Evolutionary conservation across 2,888 invertebrate species (phyloP).

Genomic region (Acleris cristana): DNA sequence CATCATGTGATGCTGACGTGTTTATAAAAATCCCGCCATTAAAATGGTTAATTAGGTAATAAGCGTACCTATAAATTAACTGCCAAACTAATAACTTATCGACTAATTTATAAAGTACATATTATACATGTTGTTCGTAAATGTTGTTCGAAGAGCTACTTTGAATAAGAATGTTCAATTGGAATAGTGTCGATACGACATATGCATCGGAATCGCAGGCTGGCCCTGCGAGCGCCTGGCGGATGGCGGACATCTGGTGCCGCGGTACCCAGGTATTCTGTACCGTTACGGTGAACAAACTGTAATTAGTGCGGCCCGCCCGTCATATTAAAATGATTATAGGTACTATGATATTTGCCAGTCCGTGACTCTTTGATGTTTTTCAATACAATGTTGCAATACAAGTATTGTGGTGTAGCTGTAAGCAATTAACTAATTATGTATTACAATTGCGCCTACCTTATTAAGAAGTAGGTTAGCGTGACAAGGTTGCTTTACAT

Average conservation of each 20-base stretch:
- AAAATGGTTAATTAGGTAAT: too few species aligned
- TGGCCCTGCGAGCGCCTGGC: constrained; percentile 44
- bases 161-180: neutral
- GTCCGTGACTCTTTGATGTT: constrained; percentile 10
- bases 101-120: too few species aligned
- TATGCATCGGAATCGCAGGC: constrained; percentile 40
- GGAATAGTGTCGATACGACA: constrained; percentile 9
- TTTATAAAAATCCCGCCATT: too few species aligned
- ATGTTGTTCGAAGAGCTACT: neutral
- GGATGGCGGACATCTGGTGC: constrained; percentile 55
- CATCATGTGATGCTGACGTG: too few species aligned
- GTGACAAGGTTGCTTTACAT: too few species aligned
- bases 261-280: constrained; percentile 54
- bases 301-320: constrained; percentile 42
- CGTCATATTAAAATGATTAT: constrained; percentile 53
- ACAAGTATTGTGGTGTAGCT: neutral
- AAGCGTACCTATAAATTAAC: too few species aligned
- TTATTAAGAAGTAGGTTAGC: too few species aligned
- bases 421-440: neutral
- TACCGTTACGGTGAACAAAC: constrained; percentile 61
- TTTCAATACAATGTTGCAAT: neutral
- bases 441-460: too few species aligned
- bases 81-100: too few species aligned
- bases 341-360: neutral
- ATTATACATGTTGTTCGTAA: too few species aligned